Percentiles rank a stretch among this genome's conserved stretches.
These are phyloP conservation scores for Rhizoglyphus robini DNA, from an alignment of 1,140 invertebrate species.

Conservation along the genomic window DNA sequence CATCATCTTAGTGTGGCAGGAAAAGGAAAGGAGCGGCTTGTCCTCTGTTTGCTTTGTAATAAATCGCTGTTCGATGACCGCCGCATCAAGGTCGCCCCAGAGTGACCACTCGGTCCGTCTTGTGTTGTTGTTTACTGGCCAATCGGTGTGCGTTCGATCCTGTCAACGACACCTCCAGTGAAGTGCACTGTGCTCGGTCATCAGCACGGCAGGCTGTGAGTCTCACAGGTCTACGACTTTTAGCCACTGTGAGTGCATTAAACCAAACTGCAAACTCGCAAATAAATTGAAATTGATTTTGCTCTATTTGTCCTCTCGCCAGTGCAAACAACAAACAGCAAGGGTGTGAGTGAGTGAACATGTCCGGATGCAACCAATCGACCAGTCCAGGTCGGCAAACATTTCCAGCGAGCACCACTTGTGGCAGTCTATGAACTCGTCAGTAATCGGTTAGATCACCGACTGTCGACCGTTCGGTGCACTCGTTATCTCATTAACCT, in stretches of 20 bases:
- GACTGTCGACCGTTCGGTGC: not conserved
- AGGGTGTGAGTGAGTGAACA: not conserved
- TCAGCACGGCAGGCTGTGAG: not conserved
- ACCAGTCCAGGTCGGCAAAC: not conserved
- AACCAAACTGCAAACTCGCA: not conserved
- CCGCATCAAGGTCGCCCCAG: not conserved
- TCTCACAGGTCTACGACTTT: not conserved
- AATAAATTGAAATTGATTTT: not conserved
- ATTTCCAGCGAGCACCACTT: not conserved
- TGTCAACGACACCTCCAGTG: not conserved
- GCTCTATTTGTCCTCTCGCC: not conserved
- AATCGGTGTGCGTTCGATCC: not conserved
- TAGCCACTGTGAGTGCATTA: not conserved
- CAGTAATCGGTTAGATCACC: not conserved
- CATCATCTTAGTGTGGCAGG: not conserved
- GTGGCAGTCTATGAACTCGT: not conserved
- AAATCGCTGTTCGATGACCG: not conserved
- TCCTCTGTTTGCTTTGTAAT: not conserved
- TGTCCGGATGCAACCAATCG: not conserved
- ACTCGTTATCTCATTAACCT: not conserved
- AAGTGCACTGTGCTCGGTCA: not conserved
- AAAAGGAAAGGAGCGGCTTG: not conserved
- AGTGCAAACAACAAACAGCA: not conserved
- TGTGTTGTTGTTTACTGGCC: not conserved
- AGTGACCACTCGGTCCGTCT: not conserved